Base-by-base conservation (phyloP, 2,888 invertebrate genomes). In the Salpingus planirostris region DNA sequence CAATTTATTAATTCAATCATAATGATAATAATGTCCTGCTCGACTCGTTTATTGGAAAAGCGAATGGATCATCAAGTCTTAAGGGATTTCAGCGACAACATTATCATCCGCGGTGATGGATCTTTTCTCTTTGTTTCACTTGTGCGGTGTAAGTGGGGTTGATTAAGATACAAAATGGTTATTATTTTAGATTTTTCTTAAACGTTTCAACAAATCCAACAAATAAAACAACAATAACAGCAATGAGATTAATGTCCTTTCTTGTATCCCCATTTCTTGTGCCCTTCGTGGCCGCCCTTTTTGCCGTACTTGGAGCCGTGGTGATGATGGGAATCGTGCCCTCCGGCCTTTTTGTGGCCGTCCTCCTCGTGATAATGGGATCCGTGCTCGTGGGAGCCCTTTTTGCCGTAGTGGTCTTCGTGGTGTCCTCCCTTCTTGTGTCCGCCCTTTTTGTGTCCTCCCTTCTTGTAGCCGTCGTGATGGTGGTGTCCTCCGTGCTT, bases 401-500 rank as follows among this genome's bases (percentile, higher is more conserved):
- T 83, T 63, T 87, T 81, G 21, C 84, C 85, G 45, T 85, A 78
- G 54, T 84, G 78, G 47, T 81, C 80, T 49, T 80, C 76, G 50
- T 85, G 81, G 48, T 81, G 80, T 5, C 73, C 80, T 24, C 80
- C 77, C 51, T 87, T 76, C 54, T 84, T 77, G 58, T 83, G 82
- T n/a, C 84, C 84, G 50, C 83, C 83, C 64, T 87, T 83, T 61
- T 77, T 75, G 59, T 80, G 78, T 3, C 83, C 82, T 35, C 87
- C 88, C 65, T 87, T 82, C 64, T 86, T 82, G 64, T 83, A 80
- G 13, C 79, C 82, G 48, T 84, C 80, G 54, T 79, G 80, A 57
- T 87, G 82, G 55, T 86, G 81, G 60, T 77, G 79, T 18, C 75
- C 81, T 40, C 85, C 87, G 54, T 87, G 83, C 54, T 86, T 84